A percentile compares a stretch with the other conserved stretches of the same genome.
These are phyloP conservation scores for Rhombomys opimus DNA, from an alignment of 2,113 vertebrate species.

Conservation along the genomic window DNA sequence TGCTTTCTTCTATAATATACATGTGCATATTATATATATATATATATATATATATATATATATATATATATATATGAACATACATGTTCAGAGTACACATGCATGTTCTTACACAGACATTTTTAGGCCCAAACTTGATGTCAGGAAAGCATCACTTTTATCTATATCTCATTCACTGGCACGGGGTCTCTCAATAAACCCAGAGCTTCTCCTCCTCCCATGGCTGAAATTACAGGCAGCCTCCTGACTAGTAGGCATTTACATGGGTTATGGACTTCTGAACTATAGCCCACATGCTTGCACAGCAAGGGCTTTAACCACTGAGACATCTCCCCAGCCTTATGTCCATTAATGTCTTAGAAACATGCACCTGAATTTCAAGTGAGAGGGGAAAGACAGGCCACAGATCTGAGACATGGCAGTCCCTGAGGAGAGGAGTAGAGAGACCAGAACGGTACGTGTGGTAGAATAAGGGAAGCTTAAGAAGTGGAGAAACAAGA, in stretches of 20 bases:
- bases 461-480: neutral
- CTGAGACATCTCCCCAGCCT: neutral
- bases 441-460: neutral
- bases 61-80: neutral
- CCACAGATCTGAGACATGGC: neutral
- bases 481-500: neutral
- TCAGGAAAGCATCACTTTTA: neutral
- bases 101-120: neutral
- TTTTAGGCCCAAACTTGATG: too few species aligned
- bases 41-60: neutral
- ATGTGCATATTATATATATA: neutral
- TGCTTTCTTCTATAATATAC: neutral
- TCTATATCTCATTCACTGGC: neutral
- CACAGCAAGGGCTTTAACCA: neutral
- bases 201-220: neutral
- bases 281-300: neutral
- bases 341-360: neutral
- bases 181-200: neutral
- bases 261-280: neutral
- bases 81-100: neutral
- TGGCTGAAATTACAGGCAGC: too few species aligned
- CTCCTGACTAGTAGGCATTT: neutral
- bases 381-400: neutral
- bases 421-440: neutral
- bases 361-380: neutral